phyloP scores from a whole-genome alignment of 1,140 invertebrate genomes.

The Myzus persicae region DNA sequence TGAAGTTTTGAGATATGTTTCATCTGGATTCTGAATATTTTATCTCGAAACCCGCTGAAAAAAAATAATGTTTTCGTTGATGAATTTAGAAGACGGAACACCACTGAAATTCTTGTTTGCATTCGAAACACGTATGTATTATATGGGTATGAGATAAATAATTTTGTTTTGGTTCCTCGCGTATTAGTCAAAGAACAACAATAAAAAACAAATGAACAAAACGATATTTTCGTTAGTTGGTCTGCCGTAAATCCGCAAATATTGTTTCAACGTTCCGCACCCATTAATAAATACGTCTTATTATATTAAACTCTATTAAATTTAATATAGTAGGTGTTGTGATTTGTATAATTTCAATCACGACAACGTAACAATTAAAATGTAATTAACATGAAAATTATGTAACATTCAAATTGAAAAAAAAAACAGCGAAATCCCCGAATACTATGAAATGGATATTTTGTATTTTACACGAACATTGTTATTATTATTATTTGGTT shows the following conservation, averaged over 20 bases:
- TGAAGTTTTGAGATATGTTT: background rate
- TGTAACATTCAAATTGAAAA: background rate
- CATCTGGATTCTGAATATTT: background rate
- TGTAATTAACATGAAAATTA: background rate
- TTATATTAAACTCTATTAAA: background rate
- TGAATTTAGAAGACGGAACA: background rate
- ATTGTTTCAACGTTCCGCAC: background rate
- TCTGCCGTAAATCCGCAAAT: background rate
- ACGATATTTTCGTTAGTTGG: background rate
- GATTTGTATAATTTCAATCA: background rate
- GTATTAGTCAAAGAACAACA: background rate
- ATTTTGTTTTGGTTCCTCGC: background rate
- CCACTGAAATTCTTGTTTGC: background rate
- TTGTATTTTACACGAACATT: background rate
- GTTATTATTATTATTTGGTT: background rate
- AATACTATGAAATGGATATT: background rate
- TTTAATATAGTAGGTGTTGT: background rate
- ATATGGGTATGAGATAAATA: background rate
- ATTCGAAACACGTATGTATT: background rate
- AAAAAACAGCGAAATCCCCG: background rate
- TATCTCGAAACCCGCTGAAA: background rate
- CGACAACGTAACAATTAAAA: background rate
- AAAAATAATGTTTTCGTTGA: background rate
- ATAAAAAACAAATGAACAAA: background rate
- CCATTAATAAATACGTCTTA: background rate